Conservation (phyloP, 2,797 vertebrate genomes). For the Sus cebifrons region DNA sequence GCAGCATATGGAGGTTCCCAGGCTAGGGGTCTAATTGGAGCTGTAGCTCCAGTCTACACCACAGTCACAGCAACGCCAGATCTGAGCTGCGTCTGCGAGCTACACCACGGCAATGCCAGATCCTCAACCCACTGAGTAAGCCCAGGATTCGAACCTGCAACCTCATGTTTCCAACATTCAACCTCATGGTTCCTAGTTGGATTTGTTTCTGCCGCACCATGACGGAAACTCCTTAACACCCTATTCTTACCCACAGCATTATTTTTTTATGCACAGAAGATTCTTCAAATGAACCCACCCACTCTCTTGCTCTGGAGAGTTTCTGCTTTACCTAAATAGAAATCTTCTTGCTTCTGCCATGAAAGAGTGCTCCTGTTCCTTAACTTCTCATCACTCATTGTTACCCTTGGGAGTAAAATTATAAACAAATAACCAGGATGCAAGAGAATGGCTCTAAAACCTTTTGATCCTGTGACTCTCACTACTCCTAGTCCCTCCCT, state of each 20-base stretch:
- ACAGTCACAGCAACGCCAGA: too few species aligned
- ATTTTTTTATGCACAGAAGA: conserved; percentile 35
- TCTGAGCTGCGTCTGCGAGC: too few species aligned
- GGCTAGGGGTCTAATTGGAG: too few species aligned
- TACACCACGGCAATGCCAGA: too few species aligned
- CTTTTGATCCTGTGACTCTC: not conserved
- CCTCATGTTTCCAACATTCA: too few species aligned
- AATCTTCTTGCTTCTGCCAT: not conserved
- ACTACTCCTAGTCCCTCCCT: not conserved
- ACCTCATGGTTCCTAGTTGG: too few species aligned
- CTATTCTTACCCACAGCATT: not conserved
- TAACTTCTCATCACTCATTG: conserved; percentile 57
- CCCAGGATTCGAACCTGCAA: too few species aligned
- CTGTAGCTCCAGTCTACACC: too few species aligned
- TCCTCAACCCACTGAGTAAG: too few species aligned
- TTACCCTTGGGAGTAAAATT: conserved; percentile 39
- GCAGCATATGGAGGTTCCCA: too few species aligned
- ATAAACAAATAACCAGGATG: conserved; percentile 46
- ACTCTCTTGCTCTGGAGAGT: not conserved
- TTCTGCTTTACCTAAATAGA: conserved; percentile 61
- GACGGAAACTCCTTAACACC: not conserved
- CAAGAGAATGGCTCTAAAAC: conserved; percentile 26
- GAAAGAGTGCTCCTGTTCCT: conserved; percentile 27
- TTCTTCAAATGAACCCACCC: not conserved
- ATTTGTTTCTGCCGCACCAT: too few species aligned